Base-by-base conservation (phyloP, 2,113 vertebrate genomes). In the Gobius niger region DNA sequence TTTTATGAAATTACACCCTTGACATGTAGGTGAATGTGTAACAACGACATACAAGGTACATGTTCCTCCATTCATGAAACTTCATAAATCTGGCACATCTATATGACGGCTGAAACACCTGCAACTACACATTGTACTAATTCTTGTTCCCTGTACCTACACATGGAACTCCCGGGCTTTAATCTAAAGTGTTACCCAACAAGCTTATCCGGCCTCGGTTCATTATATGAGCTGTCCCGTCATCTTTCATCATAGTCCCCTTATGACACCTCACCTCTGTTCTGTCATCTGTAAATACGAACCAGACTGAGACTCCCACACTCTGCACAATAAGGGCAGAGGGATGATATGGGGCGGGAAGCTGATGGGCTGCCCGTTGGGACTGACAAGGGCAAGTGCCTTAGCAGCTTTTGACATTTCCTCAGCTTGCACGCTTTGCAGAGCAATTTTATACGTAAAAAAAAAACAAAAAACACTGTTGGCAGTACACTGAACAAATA, bases 211-310 rank as follows among this genome's bases (percentile, higher is more conserved):
- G 7, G 12, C 12, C 40, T 57, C 24, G 14, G 24, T 7, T 50
- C 13, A 50, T 13, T 50, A 34, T 40, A 14, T 34, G 24, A 15
- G 12, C 2, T 41, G 34, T 14, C 34, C 56, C 9, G 57, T 60
- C 40, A n/a, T n/a, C n/a, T 42, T 15, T 40, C 54, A 61, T 7
- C 47, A 9, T 59, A 11, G 44, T 50, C 40, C 24, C 68, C 68
- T 61, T 46, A 49, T 44, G 18, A 68, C 46, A 57, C 64, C 62
- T 74, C 56, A 75, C 54, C 62, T 56, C 44, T 57, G 53, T 46
- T n/a, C 67, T 19, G 49, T n/a, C 13, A 34, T 52, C 47, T 69
- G 42, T 56, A 44, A 63, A 53, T 3, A 41, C 52, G 44, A 67
- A 49, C 47, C 34, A 47, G 7, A 65, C 34, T 16, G 59, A 60